Percentiles rank a stretch among this genome's conserved stretches.
phyloP scores from a whole-genome alignment of 1,140 invertebrate genomes.

The Drosophila virilis region DNA sequence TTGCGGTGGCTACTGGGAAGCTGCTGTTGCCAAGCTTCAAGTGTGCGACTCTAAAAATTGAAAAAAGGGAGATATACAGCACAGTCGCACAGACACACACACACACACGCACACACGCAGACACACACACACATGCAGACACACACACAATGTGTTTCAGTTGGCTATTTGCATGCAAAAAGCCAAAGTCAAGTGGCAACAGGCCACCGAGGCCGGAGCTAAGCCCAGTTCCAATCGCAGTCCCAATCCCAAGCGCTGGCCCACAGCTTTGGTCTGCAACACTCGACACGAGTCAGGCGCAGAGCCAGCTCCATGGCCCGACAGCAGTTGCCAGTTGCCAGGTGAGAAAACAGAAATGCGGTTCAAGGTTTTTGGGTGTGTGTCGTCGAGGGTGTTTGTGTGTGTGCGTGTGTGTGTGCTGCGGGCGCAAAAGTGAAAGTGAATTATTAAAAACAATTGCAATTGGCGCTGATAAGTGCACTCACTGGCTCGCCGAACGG shows the following conservation, averaged over 20 bases:
- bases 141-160: not conserved
- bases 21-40: conserved; percentile 34
- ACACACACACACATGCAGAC: no score
- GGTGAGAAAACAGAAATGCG: conserved; percentile 38
- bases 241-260: conserved; percentile 9
- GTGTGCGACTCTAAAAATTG: conserved; percentile 42
- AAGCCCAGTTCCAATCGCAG: conserved; percentile 7
- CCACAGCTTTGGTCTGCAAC: conserved; percentile 11
- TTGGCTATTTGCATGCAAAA: conserved; percentile 31
- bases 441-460: conserved; percentile 76
- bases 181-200: conserved; percentile 39
- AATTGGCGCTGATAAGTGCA: conserved; percentile 64
- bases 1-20: conserved; percentile 18
- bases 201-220: conserved; percentile 20
- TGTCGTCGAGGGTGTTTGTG: conserved; percentile 3
- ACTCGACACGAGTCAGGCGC: not conserved
- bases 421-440: conserved; percentile 63
- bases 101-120: no score
- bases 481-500: conserved; percentile 10
- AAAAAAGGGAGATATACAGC: conserved; percentile 23
- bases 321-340: conserved; percentile 26
- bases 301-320: conserved; percentile 1
- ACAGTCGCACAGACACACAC: conserved; percentile 14
- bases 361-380: conserved; percentile 61
- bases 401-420: conserved; percentile 8